Percentiles rank a stretch among this genome's conserved stretches.
phyloP scores from a whole-genome alignment of 2,113 vertebrate genomes.

The Albula glossodonta region DNA sequence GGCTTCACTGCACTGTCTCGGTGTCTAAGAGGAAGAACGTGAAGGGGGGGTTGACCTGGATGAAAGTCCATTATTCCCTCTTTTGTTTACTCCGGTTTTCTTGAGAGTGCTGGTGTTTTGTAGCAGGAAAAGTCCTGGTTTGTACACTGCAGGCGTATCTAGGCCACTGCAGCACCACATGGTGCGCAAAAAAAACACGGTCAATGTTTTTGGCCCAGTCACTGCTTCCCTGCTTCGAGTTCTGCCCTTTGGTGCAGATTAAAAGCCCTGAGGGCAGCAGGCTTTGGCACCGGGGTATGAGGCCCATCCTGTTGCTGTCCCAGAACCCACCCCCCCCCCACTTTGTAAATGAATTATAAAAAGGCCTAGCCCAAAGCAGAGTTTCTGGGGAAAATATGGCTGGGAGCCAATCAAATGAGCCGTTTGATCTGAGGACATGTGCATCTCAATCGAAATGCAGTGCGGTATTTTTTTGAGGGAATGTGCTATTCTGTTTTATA shows the following conservation, averaged over 20 bases:
- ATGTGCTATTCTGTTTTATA: no score
- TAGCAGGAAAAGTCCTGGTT: not conserved
- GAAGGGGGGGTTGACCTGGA: no score
- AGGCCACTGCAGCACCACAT: slow-evolving; percentile 5
- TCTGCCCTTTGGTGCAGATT: not conserved
- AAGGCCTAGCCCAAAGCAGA: not conserved
- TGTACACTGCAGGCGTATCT: not conserved
- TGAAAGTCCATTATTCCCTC: not conserved
- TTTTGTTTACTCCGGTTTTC: not conserved
- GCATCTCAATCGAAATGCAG: no score
- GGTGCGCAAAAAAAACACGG: not conserved
- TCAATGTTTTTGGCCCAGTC: not conserved
- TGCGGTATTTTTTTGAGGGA: no score
- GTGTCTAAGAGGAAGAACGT: no score
- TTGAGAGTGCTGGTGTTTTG: not conserved
- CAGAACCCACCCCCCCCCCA: not conserved
- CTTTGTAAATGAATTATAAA: slow-evolving; percentile 3
- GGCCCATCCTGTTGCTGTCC: not conserved
- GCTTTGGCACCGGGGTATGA: not conserved
- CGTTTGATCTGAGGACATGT: no score
- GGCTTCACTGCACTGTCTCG: not conserved
- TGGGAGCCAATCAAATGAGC: no score
- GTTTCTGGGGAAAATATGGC: no score
- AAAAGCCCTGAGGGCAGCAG: not conserved
- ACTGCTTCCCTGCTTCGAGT: not conserved